phyloP scores from a whole-genome alignment of 2,888 invertebrate genomes.

The Lithodes maja region DNA sequence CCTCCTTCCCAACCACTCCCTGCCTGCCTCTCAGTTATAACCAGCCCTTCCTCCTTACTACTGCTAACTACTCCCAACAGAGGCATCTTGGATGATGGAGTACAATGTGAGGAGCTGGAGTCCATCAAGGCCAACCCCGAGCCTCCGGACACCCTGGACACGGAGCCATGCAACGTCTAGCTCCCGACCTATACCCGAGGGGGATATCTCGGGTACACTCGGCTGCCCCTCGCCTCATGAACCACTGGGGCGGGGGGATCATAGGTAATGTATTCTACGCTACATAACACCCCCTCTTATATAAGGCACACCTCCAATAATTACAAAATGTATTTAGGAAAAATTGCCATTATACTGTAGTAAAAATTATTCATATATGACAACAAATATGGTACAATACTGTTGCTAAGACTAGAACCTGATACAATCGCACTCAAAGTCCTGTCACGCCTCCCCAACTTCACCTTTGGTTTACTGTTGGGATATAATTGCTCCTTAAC shows the following conservation, averaged over 20 bases:
- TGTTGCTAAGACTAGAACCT: too few relatives aligned
- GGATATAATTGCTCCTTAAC: too few relatives aligned
- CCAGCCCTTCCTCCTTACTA: not conserved
- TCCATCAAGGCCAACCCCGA: conserved; percentile 70
- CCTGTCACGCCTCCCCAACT: too few relatives aligned
- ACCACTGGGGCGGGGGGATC: not conserved
- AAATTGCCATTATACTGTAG: too few relatives aligned
- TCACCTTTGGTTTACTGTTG: too few relatives aligned
- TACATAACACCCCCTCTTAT: too few relatives aligned
- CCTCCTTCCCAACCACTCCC: not conserved
- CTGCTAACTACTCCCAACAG: conserved; percentile 15
- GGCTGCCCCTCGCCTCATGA: not conserved
- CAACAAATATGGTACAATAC: too few relatives aligned
- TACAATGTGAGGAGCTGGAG: conserved; percentile 62
- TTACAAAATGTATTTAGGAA: too few relatives aligned
- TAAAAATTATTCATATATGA: too few relatives aligned
- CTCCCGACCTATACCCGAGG: not conserved
- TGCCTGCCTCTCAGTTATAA: not conserved
- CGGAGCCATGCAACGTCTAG: conserved; percentile 58
- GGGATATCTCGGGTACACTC: not conserved
- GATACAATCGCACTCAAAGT: too few relatives aligned
- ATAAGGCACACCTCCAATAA: too few relatives aligned
- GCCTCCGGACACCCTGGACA: conserved; percentile 60
- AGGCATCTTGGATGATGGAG: conserved; percentile 52
- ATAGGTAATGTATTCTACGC: too few relatives aligned